A percentile compares a stretch with the other conserved stretches of the same genome.
Evolutionary conservation across 2,113 vertebrate genomes (phyloP).

Genomic region (Blennius ocellaris): DNA sequence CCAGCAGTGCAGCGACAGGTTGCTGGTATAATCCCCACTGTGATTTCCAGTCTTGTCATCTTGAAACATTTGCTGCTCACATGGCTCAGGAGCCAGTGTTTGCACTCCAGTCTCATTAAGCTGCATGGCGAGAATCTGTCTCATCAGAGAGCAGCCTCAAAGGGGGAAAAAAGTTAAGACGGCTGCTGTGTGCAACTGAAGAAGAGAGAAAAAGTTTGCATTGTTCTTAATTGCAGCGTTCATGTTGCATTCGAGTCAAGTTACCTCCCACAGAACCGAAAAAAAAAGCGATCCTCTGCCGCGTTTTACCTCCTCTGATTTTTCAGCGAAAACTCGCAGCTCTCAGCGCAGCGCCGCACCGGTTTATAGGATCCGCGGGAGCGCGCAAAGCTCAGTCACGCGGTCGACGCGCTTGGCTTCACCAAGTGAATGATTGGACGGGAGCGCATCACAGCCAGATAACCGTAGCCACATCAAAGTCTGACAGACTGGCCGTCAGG

Average conservation of each 20-base stretch:
- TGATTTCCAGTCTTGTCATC: slow-evolving; percentile 69
- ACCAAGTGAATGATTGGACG: slow-evolving; percentile 35
- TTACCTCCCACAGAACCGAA: slow-evolving; percentile 10
- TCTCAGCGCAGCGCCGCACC: slow-evolving; percentile 65
- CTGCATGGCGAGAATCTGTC: slow-evolving; percentile 68
- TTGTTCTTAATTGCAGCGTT: slow-evolving; percentile 17
- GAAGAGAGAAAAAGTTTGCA: slow-evolving; percentile 25
- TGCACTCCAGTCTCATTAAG: slow-evolving; percentile 68
- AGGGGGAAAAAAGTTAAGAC: slow-evolving; percentile 22
- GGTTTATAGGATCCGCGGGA: slow-evolving; percentile 76
- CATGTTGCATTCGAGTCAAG: slow-evolving; percentile 6
- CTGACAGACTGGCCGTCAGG: slow-evolving; percentile 21
- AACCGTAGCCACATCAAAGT: slow-evolving; percentile 45
- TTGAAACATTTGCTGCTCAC: slow-evolving; percentile 59
- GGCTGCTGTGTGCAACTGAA: background rate
- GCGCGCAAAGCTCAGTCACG: slow-evolving; percentile 59
- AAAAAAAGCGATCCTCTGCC: slow-evolving; percentile 17
- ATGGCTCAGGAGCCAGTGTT: slow-evolving; percentile 69
- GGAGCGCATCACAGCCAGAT: slow-evolving; percentile 28
- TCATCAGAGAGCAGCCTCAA: slow-evolving; percentile 35
- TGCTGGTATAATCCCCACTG: slow-evolving; percentile 57
- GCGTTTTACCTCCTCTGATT: slow-evolving; percentile 24
- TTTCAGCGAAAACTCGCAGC: slow-evolving; percentile 41
- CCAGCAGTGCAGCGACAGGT: slow-evolving; percentile 84
- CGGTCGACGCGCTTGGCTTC: slow-evolving; percentile 20